Evolutionary conservation across 2,113 vertebrate species (phyloP), one percentile per base, ranked within the genome.

Genomic region (Empidonax traillii): DNA sequence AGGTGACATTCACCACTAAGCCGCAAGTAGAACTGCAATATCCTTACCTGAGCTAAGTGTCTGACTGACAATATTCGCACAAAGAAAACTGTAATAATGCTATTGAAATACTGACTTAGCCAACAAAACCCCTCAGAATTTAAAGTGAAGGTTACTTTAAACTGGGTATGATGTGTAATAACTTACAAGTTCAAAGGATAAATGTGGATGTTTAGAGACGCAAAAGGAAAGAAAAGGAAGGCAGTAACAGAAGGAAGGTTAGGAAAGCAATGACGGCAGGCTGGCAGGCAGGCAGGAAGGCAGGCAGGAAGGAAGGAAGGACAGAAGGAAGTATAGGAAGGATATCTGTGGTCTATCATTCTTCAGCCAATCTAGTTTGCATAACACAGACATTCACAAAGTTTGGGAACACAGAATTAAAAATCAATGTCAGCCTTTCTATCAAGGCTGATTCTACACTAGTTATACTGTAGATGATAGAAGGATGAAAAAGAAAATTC

Each of bases 41-140:
- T 77, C 77, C 85, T 92, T 91, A 97, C 89, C 74, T 87, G 49
- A 77, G 72, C 67, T 96, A 86, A 96, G 68, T 72, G 87, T 87
- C 89, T 79, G 79, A 72, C 52, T 87, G 78, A 97, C 63, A 95
- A 79, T 86, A 93, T 79, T 95, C 86, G 1, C 86, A 96, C 88
- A 97, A 94, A 97, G 85, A 92, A 85, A 96, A 87, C 43, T 46
- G 33, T 74, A 80, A 94, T 93, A 91, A 90, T 84, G 85, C 88
- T 88, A 69, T 71, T 52, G 61, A 94, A 96, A 68, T 96, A 94
- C 72, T 90, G 83, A 93, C 73, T 92, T 71, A 91, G 82, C 51
- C 67, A 93, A 91, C 61, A 95, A 97, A 85, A 74, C 41, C 43
- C 73, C 73, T 39, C 12, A 27, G 75, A 94, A 94, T 85, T 83